Evolutionary conservation across 1,140 invertebrate genomes (phyloP), one percentile per base, ranked within the genome.

Genomic region (Drosophila lacteicornis): DNA sequence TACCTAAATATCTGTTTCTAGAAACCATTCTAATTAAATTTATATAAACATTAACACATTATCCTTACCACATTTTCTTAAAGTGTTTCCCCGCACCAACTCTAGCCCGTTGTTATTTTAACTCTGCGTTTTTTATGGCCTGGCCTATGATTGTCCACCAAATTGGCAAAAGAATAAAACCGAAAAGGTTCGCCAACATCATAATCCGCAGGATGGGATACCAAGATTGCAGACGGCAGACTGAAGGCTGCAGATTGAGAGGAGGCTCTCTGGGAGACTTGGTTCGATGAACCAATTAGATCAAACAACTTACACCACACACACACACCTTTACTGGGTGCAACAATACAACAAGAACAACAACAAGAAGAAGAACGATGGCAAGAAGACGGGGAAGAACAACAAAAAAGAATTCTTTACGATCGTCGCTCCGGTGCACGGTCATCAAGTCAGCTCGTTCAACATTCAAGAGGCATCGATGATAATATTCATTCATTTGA

Each of bases 401-500:
- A 56, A 57, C 66, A 66, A 79, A 61, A 62, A 43, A 51, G 66
- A 81, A 88, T 88, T 87, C 84, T 90, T 90, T 75, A 86, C 70
- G 79, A 74, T 60, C 77, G 60, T 82, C 53, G 70, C 62, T 58
- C 59, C 71, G 67, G 57, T 82, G 73, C 86, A 88, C 85, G 79
- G 80, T 90, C 82, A 86, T 86, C 82, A 86, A 86, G 82, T 82
- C 75, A 79, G 82, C 79, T 86, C 75, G 86, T 90, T 90, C 78
- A 88, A 85, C 85, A 81, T 90, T 75, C 81, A 76, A 82, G 79
- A 82, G 85, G 70, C 85, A 90, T 90, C 85, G 85, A 90, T 90
- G 85, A 90, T 90, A 90, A 90, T 90, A 90, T 90, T 90, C 85
- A 90, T 90, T 90, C 85, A 90, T 90, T 90, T 90, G 85, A 90